Evolutionary conservation across 2,888 invertebrate genomes (phyloP), one percentile per base, ranked within the genome.

Genomic region (Tupiocoris notatus): DNA sequence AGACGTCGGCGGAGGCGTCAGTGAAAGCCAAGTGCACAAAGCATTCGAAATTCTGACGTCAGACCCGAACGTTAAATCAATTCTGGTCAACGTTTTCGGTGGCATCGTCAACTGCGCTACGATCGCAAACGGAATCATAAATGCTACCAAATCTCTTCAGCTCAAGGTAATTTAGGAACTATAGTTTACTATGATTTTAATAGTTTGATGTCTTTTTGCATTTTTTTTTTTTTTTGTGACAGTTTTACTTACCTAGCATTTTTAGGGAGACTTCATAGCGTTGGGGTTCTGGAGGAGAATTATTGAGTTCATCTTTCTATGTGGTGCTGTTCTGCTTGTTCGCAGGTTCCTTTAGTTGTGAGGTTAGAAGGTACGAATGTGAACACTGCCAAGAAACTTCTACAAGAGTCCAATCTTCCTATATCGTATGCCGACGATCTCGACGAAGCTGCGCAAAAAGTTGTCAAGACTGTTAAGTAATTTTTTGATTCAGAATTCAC

Each of bases 81-180:
- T 99, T 81, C 88, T 99, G 78, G 97, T 99, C 0, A 99, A 99
- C 86, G 96, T 99, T 1, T 99, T 99, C 86, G 99, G 96, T 80
- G 97, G 99, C 75, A 99, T 99, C 83, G 98, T 99, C 0, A 97
- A 99, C 85, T 99, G 99, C 85, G 94, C 92, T 2, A 97, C 93
- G 0, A 94, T 99, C 81, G 99, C 99, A 0, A 94, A 92, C 82
- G 99, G 99, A 59, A 93, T 99, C 81, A 91, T 98, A 2, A 89
- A 91, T 77, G 98, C 98, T 1, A 92, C 92, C 80, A 91, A 90
- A 83, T 89, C 89, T 74, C 89, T 92, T 78, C 88, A 92, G 61
- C 87, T 97, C 0, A 89, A 90, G 82, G 79, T 80, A 63, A n/a
- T n/a, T n/a, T n/a, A 12, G 16, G 9, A 54, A 54, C 54, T 54